These are phyloP conservation scores for Aphelocoma californica DNA, from an alignment of 2,797 vertebrate genomes.

Conservation along the genomic window DNA sequence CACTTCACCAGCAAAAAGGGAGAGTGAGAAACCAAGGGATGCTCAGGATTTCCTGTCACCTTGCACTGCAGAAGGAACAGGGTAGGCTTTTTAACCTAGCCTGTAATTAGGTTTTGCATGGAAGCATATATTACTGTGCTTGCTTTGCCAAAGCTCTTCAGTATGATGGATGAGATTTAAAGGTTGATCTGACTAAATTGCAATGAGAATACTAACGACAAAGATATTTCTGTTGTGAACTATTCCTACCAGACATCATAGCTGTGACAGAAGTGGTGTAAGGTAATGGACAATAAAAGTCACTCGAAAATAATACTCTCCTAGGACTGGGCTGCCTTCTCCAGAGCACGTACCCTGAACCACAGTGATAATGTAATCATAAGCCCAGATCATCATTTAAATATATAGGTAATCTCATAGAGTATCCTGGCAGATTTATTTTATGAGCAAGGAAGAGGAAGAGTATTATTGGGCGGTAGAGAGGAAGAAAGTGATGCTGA, in stretches of 20 bases:
- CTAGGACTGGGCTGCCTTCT: constrained; percentile 53
- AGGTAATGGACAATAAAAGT: constrained; percentile 80
- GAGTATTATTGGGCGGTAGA: not conserved
- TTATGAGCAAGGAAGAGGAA: constrained; percentile 25
- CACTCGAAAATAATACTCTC: constrained; percentile 72
- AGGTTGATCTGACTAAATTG: constrained; percentile 57
- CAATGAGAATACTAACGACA: constrained; percentile 62
- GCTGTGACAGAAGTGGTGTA: constrained; percentile 68
- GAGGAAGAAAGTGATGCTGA: not conserved
- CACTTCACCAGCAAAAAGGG: constrained; percentile 57
- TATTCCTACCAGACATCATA: constrained; percentile 68
- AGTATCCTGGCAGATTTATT: constrained; percentile 67
- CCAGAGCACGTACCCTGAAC: constrained; percentile 7
- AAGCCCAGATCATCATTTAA: constrained; percentile 65
- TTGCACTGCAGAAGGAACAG: constrained; percentile 54
- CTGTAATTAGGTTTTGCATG: constrained; percentile 63
- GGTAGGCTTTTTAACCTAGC: constrained; percentile 56
- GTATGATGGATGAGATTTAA: constrained; percentile 61
- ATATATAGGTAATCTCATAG: constrained; percentile 60
- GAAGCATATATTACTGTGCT: constrained; percentile 56
- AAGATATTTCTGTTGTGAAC: constrained; percentile 57
- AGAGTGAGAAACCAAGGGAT: constrained; percentile 61
- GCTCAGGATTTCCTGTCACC: constrained; percentile 52
- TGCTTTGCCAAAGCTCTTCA: constrained; percentile 68
- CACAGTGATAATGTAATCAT: constrained; percentile 22